Conservation (phyloP, 2,113 vertebrate species). For the Engraulis encrasicolus region DNA sequence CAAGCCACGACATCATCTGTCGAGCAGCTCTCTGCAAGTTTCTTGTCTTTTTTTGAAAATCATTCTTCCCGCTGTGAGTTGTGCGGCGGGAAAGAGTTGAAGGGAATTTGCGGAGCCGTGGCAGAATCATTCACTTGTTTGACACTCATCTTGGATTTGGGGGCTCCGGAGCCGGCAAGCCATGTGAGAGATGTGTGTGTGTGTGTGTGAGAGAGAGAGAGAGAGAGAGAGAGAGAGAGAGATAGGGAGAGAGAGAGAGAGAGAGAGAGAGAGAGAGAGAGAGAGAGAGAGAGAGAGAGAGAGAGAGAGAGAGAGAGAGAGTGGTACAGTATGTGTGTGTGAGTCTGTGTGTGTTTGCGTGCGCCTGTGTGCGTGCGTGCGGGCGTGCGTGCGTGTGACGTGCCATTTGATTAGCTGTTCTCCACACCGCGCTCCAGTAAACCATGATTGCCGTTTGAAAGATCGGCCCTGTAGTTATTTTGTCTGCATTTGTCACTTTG, state of each 20-base stretch:
- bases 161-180: neutral
- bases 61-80: neutral
- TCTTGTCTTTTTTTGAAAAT: neutral
- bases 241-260: no score
- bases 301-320: no score
- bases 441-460: neutral
- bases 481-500: slow-evolving; percentile 6
- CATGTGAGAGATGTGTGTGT: no score
- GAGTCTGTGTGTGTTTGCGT: no score
- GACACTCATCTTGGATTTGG: slow-evolving; percentile 6
- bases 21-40: neutral
- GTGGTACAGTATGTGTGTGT: no score
- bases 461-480: neutral
- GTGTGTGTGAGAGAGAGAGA: neutral
- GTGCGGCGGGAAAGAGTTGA: neutral
- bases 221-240: no score
- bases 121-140: neutral
- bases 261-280: no score
- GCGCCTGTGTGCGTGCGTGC: no score
- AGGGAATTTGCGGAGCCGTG: neutral
- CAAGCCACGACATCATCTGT: neutral
- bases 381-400: no score
- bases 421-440: neutral
- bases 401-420: slow-evolving; percentile 10
- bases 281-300: no score